These are phyloP conservation scores for Synergus gifuensis DNA, from an alignment of 2,888 invertebrate species.

Conservation along the genomic window DNA sequence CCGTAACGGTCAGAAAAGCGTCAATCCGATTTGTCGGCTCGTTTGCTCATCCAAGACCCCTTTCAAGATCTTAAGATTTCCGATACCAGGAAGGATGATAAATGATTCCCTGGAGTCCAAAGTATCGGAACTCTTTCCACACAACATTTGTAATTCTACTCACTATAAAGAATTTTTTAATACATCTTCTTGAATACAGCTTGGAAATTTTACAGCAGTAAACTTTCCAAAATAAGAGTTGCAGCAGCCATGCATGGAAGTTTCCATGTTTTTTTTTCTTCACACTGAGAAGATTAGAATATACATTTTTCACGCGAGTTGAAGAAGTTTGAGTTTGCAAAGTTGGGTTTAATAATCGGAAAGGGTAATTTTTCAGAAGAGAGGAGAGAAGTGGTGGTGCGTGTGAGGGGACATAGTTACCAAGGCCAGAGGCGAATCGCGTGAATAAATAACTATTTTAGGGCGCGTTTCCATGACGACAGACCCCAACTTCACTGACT, in stretches of 20 bases:
- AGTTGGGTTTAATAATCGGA: slow-evolving; percentile 13
- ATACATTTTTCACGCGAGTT: not conserved
- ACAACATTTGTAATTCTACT: not conserved
- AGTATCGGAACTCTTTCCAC: slow-evolving; percentile 4
- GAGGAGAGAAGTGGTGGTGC: slow-evolving; percentile 48
- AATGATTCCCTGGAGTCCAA: not conserved
- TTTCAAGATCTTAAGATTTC: slow-evolving; percentile 33
- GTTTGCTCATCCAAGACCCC: slow-evolving; percentile 56
- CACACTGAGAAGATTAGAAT: not conserved
- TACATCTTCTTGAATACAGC: too few relatives aligned
- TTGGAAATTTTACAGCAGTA: too few relatives aligned
- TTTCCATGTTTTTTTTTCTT: not conserved
- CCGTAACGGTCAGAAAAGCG: slow-evolving; percentile 63
- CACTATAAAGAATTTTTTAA: too few relatives aligned
- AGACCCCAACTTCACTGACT: slow-evolving; percentile 59
- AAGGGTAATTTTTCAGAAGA: slow-evolving; percentile 31
- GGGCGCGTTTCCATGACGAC: slow-evolving; percentile 69
- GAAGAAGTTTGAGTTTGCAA: not conserved
- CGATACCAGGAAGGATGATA: slow-evolving; percentile 14
- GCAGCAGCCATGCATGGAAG: too few relatives aligned
- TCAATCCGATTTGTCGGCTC: slow-evolving; percentile 71
- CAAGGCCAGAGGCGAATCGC: slow-evolving; percentile 67
- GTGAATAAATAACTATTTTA: slow-evolving; percentile 74
- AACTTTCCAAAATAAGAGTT: too few relatives aligned
- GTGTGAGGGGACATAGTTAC: slow-evolving; percentile 44